These are phyloP conservation scores for Portunus trituberculatus DNA, from an alignment of 1,140 invertebrate genomes.

Conservation along the genomic window DNA sequence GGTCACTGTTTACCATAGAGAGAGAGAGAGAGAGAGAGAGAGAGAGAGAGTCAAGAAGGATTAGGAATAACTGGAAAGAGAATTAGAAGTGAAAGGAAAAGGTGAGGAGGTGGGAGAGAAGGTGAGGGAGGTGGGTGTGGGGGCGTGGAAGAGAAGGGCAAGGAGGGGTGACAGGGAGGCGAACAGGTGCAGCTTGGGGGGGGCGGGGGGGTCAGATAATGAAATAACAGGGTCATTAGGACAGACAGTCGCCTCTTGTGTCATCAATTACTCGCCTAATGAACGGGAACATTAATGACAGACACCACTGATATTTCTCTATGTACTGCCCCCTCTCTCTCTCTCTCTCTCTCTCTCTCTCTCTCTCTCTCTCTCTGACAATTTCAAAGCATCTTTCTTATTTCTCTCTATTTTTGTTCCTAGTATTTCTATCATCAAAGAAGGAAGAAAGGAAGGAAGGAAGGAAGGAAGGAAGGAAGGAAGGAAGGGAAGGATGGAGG, in stretches of 20 bases:
- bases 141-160: background rate
- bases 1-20: no score
- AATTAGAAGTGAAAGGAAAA: background rate
- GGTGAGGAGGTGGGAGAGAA: background rate
- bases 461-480: no score
- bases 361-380: background rate
- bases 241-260: background rate
- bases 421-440: background rate
- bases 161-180: background rate
- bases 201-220: background rate
- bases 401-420: background rate
- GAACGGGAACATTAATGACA: background rate
- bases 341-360: slow-evolving; percentile 26
- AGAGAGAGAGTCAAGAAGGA: background rate
- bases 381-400: no score
- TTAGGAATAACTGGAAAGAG: no score
- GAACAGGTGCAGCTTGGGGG: background rate
- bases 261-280: background rate
- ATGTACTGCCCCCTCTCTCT: background rate
- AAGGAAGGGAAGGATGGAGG: no score
- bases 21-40: background rate
- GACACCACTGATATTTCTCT: background rate
- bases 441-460: no score
- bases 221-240: background rate
- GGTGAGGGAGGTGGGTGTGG: background rate